Conservation (phyloP, 2,888 invertebrate genomes). For the Octonoba sinensis region DNA sequence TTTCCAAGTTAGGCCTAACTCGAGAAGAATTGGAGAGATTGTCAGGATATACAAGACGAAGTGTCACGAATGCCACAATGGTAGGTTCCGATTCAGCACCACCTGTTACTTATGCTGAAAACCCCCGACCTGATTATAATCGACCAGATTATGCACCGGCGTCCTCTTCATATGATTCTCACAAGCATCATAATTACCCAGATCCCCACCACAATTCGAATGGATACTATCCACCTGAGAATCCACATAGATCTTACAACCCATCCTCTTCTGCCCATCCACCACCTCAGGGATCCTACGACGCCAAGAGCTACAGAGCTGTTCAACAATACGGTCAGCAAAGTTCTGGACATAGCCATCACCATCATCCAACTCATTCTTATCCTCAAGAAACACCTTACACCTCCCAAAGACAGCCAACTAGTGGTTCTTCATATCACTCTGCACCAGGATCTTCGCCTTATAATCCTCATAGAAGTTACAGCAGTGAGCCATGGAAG, state of each 20-base stretch:
- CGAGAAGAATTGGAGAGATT: constrained; percentile 38
- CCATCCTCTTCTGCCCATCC: constrained; percentile 7
- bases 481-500: constrained; percentile 34
- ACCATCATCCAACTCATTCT: constrained; percentile 1
- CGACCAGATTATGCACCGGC: background rate
- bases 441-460: background rate
- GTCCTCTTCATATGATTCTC: constrained; percentile 6
- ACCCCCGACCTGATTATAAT: constrained; percentile 31
- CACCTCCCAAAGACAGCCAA: constrained; percentile 2
- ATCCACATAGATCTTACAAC: background rate
- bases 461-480: constrained; percentile 16
- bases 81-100: constrained; percentile 41
- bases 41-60: constrained; percentile 25
- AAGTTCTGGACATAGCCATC: background rate
- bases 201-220: constrained; percentile 30
- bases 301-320: constrained; percentile 19
- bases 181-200: background rate
- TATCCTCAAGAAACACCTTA: background rate
- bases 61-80: constrained; percentile 1
- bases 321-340: constrained; percentile 1
- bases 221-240: constrained; percentile 17
- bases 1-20: constrained; percentile 30
- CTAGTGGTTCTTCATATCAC: background rate
- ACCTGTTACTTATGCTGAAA: constrained; percentile 49
- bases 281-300: constrained; percentile 47